phyloP scores from a whole-genome alignment of 2,888 invertebrate species.

The Ypsolopha scabrella region DNA sequence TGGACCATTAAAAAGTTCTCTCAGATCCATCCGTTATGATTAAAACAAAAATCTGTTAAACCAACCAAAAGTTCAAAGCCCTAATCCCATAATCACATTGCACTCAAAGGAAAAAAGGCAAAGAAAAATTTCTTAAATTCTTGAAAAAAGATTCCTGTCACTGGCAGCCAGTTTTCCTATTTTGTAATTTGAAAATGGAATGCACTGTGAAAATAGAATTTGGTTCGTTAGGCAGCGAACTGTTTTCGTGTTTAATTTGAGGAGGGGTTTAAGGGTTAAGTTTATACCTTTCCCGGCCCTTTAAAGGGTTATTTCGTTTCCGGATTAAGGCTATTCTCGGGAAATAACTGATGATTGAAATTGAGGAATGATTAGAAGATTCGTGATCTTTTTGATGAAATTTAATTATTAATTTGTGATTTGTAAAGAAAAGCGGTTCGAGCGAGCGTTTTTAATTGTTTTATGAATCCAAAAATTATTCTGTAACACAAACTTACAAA shows the following conservation, averaged over 20 bases:
- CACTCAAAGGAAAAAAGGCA: background rate
- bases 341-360: background rate
- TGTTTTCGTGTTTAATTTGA: conserved; percentile 6
- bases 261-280: background rate
- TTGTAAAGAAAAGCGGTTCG: no score
- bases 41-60: background rate
- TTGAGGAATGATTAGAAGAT: background rate
- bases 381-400: no score
- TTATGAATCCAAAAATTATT: no score
- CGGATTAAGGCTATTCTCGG: background rate
- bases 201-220: conserved; percentile 6
- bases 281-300: background rate
- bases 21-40: background rate
- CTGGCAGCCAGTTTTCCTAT: conserved; percentile 4
- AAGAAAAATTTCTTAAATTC: background rate
- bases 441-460: no score
- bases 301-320: conserved; percentile 2
- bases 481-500: no score
- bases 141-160: background rate
- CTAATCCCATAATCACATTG: background rate
- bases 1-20: no score
- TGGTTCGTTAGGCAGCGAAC: conserved; percentile 6
- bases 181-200: conserved; percentile 9
- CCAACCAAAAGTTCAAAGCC: background rate
- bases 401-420: no score